phyloP scores from a whole-genome alignment of 2,888 invertebrate genomes.

The Pollenia angustigena region DNA sequence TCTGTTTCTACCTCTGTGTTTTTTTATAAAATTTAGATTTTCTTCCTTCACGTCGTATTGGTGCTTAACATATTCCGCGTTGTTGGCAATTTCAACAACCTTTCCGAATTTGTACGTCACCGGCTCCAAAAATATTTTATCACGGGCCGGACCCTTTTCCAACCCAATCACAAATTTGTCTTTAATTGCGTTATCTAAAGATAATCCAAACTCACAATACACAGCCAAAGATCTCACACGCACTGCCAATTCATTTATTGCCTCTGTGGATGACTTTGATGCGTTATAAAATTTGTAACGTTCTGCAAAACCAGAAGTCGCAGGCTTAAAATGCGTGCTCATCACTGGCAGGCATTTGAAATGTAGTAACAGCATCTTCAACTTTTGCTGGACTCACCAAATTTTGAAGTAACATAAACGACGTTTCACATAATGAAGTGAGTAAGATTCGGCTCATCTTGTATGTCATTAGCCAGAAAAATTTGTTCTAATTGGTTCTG shows the following conservation, averaged over 20 bases:
- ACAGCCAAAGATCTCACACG: slow-evolving; percentile 56
- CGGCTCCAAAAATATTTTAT: slow-evolving; percentile 63
- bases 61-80: slow-evolving; percentile 46
- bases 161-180: slow-evolving; percentile 65
- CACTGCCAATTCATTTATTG: slow-evolving; percentile 65
- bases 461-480: slow-evolving; percentile 56
- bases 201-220: slow-evolving; percentile 39
- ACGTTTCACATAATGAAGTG: slow-evolving; percentile 51
- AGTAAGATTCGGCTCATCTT: slow-evolving; percentile 38
- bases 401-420: slow-evolving; percentile 55
- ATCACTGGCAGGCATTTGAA: slow-evolving; percentile 38
- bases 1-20: background rate
- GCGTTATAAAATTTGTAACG: slow-evolving; percentile 67
- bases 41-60: slow-evolving; percentile 47
- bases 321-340: slow-evolving; percentile 63
- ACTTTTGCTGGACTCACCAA: slow-evolving; percentile 50
- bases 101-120: slow-evolving; percentile 20
- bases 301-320: slow-evolving; percentile 63
- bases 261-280: slow-evolving; percentile 39
- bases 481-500: slow-evolving; percentile 41
- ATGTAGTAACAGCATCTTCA: slow-evolving; percentile 40
- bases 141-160: slow-evolving; percentile 72
- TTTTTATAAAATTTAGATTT: background rate
- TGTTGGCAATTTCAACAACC: slow-evolving; percentile 56
- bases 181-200: slow-evolving; percentile 32